Conservation (phyloP, 1,140 invertebrate species). For the Bursaphelenchus mucronatus region DNA sequence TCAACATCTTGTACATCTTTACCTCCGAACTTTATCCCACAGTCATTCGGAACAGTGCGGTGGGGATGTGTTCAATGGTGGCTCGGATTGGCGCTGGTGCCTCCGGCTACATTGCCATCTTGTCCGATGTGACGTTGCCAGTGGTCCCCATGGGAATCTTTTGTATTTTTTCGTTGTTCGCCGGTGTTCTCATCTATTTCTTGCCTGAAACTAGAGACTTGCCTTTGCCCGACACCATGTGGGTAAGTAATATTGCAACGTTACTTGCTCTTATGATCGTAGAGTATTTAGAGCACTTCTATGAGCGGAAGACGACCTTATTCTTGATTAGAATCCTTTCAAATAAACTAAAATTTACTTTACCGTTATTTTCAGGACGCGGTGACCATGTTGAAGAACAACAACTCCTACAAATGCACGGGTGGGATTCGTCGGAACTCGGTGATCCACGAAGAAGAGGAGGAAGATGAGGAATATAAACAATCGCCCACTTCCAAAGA, state of each 20-base stretch:
- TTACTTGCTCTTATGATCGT: not conserved
- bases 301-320: not conserved
- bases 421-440: constrained; percentile 9
- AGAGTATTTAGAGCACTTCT: not conserved
- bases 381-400: constrained; percentile 26
- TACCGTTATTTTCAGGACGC: constrained; percentile 13
- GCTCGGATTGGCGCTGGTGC: constrained; percentile 54
- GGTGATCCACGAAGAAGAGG: constrained; percentile 1
- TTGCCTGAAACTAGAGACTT: constrained; percentile 44
- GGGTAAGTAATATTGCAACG: constrained; percentile 3
- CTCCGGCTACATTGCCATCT: constrained; percentile 52
- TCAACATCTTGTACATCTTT: constrained; percentile 60
- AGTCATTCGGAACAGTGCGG: constrained; percentile 52
- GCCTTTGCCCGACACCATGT: constrained; percentile 48
- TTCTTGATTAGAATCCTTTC: not conserved
- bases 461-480: constrained; percentile 1
- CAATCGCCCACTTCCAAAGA: not conserved
- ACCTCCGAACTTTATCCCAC: constrained; percentile 60
- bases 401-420: constrained; percentile 21
- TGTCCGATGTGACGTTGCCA: constrained; percentile 52
- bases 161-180: constrained; percentile 48
- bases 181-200: constrained; percentile 47
- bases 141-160: constrained; percentile 52
- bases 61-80: constrained; percentile 45
- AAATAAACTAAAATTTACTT: not conserved